phyloP scores from a whole-genome alignment of 2,113 vertebrate species.

The Hirundichthys speculiger region DNA sequence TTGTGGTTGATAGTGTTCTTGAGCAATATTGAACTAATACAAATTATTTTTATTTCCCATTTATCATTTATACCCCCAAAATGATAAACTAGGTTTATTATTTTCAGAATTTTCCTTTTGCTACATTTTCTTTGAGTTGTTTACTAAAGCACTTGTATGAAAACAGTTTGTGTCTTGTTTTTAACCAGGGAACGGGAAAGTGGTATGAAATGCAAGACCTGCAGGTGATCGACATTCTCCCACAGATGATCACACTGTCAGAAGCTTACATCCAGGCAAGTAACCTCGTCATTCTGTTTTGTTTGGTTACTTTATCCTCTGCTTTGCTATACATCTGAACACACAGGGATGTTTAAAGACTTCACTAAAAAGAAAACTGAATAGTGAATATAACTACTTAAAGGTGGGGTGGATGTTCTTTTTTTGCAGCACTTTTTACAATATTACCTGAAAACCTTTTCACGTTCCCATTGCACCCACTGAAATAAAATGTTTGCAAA shows the following conservation, averaged over 20 bases:
- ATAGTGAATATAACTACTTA: no score
- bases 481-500: no score
- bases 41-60: neutral
- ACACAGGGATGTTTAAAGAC: no score
- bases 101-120: neutral
- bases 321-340: no score
- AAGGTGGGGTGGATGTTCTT: no score
- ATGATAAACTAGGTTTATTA: neutral
- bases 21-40: neutral
- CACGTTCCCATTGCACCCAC: no score
- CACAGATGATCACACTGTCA: conserved; percentile 97
- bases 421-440: no score
- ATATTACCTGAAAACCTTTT: no score
- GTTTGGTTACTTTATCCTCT: neutral
- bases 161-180: conserved; percentile 5
- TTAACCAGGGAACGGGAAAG: conserved; percentile 91
- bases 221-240: conserved; percentile 95
- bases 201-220: conserved; percentile 98
- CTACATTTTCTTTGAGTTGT: neutral
- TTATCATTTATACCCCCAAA: neutral
- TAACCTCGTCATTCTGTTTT: neutral
- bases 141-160: neutral
- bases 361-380: no score
- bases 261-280: conserved; percentile 97
- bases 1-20: neutral